Evolutionary conservation across 2,113 vertebrate species (phyloP).

Genomic region (Tonatia bakeri): DNA sequence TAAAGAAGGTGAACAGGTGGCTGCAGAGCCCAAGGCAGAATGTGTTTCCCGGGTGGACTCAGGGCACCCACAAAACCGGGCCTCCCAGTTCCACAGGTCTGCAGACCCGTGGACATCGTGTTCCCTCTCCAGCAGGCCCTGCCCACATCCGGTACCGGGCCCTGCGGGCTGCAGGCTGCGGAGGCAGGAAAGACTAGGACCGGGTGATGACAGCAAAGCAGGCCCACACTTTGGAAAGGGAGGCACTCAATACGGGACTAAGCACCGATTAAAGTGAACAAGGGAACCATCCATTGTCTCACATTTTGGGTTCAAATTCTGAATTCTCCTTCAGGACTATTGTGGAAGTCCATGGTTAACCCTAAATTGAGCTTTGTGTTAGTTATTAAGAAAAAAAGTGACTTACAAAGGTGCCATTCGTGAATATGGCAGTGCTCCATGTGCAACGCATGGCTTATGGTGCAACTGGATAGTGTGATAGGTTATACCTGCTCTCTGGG

Average conservation of each 20-base stretch:
- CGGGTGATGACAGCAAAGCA: background rate
- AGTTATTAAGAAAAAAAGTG: background rate
- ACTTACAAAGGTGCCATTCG: background rate
- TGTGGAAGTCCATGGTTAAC: background rate
- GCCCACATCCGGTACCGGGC: background rate
- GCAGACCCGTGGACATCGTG: background rate
- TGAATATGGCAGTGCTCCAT: background rate
- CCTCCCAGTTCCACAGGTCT: accelerated
- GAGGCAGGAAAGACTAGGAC: background rate
- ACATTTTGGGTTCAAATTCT: background rate
- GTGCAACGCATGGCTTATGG: background rate
- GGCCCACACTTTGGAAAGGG: background rate
- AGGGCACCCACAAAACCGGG: background rate
- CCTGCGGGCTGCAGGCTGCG: no score
- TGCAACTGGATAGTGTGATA: background rate
- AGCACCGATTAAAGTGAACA: background rate
- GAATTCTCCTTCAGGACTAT: background rate
- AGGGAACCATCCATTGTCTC: background rate
- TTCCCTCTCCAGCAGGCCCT: background rate
- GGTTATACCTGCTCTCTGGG: background rate
- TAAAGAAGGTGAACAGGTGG: background rate
- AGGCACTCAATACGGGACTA: background rate
- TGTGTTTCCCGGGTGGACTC: background rate
- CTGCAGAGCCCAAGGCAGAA: background rate
- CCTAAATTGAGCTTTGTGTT: background rate